Evolutionary conservation across 2,113 vertebrate genomes (phyloP).

Genomic region (Chloroceryle aenea): DNA sequence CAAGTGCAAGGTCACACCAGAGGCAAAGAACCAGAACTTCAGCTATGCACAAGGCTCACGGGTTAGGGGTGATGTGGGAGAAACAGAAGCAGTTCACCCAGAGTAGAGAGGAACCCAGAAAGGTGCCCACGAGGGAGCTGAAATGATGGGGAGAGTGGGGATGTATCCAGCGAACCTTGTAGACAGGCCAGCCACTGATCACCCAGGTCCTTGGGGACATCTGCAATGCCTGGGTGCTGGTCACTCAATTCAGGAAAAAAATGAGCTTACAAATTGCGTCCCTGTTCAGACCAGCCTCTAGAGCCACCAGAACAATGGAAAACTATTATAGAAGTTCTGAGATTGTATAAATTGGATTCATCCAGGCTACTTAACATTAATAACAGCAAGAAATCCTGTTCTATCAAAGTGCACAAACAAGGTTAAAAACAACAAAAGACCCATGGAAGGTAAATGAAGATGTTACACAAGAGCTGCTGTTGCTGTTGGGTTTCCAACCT

Average conservation of each 20-base stretch:
- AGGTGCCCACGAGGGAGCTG: neutral
- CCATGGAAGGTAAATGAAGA: neutral
- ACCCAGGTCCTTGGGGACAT: neutral
- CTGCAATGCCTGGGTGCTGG: too few species aligned
- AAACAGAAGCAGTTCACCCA: neutral
- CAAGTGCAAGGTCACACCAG: neutral
- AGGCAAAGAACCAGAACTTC: neutral
- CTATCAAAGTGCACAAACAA: too few species aligned
- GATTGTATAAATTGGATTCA: neutral
- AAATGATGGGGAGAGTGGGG: neutral
- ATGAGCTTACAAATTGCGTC: neutral
- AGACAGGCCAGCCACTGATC: too few species aligned
- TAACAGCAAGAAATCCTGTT: too few species aligned
- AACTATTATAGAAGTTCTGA: neutral
- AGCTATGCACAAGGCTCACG: fast-evolving
- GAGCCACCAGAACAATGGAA: neutral
- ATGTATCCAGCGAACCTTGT: fast-evolving
- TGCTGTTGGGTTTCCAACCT: neutral
- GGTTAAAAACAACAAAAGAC: neutral
- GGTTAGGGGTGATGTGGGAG: neutral
- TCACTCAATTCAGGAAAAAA: neutral
- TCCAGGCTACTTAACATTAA: too few species aligned
- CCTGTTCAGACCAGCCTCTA: neutral
- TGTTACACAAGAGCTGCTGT: neutral
- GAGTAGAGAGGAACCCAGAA: neutral